phyloP scores from a whole-genome alignment of 1,140 invertebrate genomes.

The Lepidurus arcticus region DNA sequence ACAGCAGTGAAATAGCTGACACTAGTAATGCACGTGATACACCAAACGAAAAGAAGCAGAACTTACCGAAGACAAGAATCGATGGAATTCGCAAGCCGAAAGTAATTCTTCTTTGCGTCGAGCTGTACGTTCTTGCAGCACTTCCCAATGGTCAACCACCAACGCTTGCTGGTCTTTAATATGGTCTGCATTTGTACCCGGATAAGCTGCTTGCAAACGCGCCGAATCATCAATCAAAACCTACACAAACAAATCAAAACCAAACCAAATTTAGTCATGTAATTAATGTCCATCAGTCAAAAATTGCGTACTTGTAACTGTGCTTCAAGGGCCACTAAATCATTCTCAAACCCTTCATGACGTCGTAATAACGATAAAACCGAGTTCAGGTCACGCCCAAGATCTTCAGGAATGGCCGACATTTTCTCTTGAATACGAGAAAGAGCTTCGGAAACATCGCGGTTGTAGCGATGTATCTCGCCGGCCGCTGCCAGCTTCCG shows the following conservation, averaged over 20 bases:
- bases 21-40: not conserved
- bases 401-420: constrained; percentile 71
- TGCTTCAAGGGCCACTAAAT: constrained; percentile 85
- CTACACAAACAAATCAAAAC: constrained; percentile 43
- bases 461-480: constrained; percentile 93
- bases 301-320: constrained; percentile 61
- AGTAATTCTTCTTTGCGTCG: constrained; percentile 71
- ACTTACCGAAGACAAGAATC: constrained; percentile 67
- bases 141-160: constrained; percentile 80
- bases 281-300: constrained; percentile 20
- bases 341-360: constrained; percentile 93
- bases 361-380: constrained; percentile 73
- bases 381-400: constrained; percentile 81
- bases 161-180: constrained; percentile 70
- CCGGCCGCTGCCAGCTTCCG: constrained; percentile 83
- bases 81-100: constrained; percentile 81
- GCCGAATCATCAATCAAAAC: constrained; percentile 84
- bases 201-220: constrained; percentile 79
- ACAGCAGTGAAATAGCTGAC: not conserved
- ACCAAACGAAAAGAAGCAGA: constrained; percentile 32
- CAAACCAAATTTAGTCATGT: not conserved
- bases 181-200: constrained; percentile 83
- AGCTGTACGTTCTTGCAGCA: constrained; percentile 72
- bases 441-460: constrained; percentile 87
- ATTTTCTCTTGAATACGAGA: constrained; percentile 85